Evolutionary conservation across 2,888 invertebrate genomes (phyloP).

Genomic region (Pandemis cinnamomeana): DNA sequence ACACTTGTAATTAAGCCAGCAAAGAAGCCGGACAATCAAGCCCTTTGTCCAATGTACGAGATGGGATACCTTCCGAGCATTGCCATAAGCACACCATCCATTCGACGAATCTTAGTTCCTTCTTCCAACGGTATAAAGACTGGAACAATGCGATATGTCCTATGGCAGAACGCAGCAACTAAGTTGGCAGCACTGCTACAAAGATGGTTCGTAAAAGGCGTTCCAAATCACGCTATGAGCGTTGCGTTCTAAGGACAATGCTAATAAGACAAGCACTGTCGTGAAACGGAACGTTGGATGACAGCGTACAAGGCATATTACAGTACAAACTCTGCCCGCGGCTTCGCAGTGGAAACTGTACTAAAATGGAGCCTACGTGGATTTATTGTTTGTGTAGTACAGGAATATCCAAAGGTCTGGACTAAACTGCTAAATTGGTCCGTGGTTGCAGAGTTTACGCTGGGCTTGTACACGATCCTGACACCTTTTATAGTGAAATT

Average conservation of each 20-base stretch:
- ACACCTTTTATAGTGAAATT: constrained; percentile 5
- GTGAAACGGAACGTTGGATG: constrained; percentile 68
- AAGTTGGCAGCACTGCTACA: constrained; percentile 46
- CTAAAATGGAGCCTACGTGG: constrained; percentile 44
- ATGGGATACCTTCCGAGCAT: constrained; percentile 55
- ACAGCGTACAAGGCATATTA: constrained; percentile 65
- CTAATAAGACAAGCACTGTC: constrained; percentile 72
- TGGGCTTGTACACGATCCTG: constrained; percentile 21
- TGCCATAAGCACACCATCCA: constrained; percentile 41
- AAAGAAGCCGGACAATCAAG: constrained; percentile 59
- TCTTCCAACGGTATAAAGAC: constrained; percentile 43
- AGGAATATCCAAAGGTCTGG: constrained; percentile 33
- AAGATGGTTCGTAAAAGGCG: constrained; percentile 68
- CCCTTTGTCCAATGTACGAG: constrained; percentile 62
- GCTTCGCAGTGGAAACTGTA: constrained; percentile 31
- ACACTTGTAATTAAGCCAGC: constrained; percentile 70
- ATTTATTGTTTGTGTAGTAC: constrained; percentile 44
- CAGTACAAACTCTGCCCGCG: constrained; percentile 43
- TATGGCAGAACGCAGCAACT: constrained; percentile 39
- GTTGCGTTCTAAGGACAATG: constrained; percentile 69
- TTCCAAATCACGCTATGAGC: constrained; percentile 71
- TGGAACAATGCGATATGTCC: not conserved
- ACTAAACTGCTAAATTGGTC: constrained; percentile 34
- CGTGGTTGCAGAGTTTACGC: constrained; percentile 9
- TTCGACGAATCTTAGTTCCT: constrained; percentile 42